A percentile compares a stretch with the other conserved stretches of the same genome.
Conservation (phyloP, 2,888 invertebrate genomes). For the Malthinus flaveolus region DNA sequence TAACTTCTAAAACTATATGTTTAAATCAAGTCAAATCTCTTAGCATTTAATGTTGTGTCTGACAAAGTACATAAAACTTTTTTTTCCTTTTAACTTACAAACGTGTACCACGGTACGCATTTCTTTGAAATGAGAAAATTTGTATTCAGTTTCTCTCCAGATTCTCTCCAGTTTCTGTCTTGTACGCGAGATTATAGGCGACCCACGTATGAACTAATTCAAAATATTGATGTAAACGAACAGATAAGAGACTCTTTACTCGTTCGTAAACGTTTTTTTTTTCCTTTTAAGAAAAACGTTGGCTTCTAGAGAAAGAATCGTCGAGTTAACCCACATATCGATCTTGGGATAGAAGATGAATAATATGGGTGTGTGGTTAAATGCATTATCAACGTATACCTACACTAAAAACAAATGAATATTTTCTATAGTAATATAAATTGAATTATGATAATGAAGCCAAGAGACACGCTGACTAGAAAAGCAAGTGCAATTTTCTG, state of each 20-base stretch:
- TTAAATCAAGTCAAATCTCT: no score
- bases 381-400: slow-evolving; percentile 9
- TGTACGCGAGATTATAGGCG: slow-evolving; percentile 47
- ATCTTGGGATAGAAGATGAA: slow-evolving; percentile 11
- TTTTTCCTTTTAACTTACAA: slow-evolving; percentile 34
- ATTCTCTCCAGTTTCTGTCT: slow-evolving; percentile 39
- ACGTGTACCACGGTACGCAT: slow-evolving; percentile 38
- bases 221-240: slow-evolving; percentile 52
- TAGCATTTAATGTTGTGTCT: slow-evolving; percentile 9
- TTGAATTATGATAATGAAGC: slow-evolving; percentile 33
- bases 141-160: slow-evolving; percentile 51
- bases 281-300: not conserved
- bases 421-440: slow-evolving; percentile 31
- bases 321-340: not conserved
- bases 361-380: slow-evolving; percentile 9
- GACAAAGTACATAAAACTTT: slow-evolving; percentile 22
- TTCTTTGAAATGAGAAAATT: slow-evolving; percentile 51
- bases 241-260: slow-evolving; percentile 46
- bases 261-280: not conserved
- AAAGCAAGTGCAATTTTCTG: slow-evolving; percentile 39
- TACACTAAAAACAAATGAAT: slow-evolving; percentile 10
- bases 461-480: slow-evolving; percentile 43
- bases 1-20: no score
- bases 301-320: not conserved
- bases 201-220: slow-evolving; percentile 50